Evolutionary conservation across 2,888 invertebrate genomes (phyloP), one percentile per base, ranked within the genome.

Genomic region (Malthinus seriepunctatus): DNA sequence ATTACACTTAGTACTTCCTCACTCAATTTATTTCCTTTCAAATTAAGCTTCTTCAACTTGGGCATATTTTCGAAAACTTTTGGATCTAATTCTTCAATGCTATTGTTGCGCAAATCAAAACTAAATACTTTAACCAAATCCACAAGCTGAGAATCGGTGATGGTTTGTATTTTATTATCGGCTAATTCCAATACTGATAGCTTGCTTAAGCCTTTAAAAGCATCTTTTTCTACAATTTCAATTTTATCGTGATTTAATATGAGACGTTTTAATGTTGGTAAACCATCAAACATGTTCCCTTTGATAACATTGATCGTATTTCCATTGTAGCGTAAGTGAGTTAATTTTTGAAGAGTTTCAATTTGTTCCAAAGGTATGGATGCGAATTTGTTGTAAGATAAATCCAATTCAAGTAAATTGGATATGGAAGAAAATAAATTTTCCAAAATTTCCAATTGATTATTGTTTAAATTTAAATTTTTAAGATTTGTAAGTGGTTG

Each of bases 1-100:
- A 47, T 12, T 33, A 12, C 33, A 32, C 8, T 12, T 8, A 32
- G 12, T 8, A 33, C 46, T 8, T 5, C 14, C 8, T 10, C 8
- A 1, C 12, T 32, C 9, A 47, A 33, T 47, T 47, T 33, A 47
- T 47, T 47, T 47, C 46, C 46, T 32, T 47, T 32, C 11, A 47
- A 32, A 3, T 33, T 1, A 5, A 47, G 1, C 9, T 1, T 6
- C 1, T 1, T 33, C 1, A 47, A 11, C 2, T 6, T 32, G 3
- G 32, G 10, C 7, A 33, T 8, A 7, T 10, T 31, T 32, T 47
- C 32, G 9, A 47, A 47, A 32, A 33, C 8, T 6, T 11, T 2
- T 8, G 7, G 10, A 11, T 47, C 9, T 11, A 47, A 6, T 5
- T 11, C 32, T 32, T 2, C 32, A 12, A 47, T 47, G 46, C 46